Evolutionary conservation across 92 coral and sea anemone species (phyloP).

Genomic region (Zoanthus gigantus): DNA sequence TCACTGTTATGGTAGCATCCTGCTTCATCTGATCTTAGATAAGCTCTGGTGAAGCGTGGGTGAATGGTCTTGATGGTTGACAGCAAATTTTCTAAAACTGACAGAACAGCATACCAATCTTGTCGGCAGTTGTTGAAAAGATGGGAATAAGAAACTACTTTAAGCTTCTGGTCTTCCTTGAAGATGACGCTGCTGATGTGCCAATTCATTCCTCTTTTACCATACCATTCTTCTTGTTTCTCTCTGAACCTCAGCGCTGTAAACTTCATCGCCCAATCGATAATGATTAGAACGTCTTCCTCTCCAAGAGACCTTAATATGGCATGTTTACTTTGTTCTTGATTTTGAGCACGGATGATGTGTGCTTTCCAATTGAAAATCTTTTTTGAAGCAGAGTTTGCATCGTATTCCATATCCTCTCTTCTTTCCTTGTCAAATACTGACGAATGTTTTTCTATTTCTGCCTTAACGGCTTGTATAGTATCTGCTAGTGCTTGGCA

Average conservation of each 20-base stretch:
- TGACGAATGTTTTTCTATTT: slow-evolving; percentile 19
- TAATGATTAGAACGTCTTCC: slow-evolving; percentile 53
- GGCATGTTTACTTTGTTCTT: slow-evolving; percentile 54
- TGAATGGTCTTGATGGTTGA: slow-evolving; percentile 28
- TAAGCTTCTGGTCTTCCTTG: slow-evolving; percentile 41
- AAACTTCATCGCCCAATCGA: slow-evolving; percentile 76
- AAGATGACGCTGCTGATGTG: slow-evolving; percentile 63
- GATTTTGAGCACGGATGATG: slow-evolving; percentile 58
- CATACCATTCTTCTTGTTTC: slow-evolving; percentile 69
- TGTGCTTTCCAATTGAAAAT: slow-evolving; percentile 63
- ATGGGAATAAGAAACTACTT: slow-evolving; percentile 60
- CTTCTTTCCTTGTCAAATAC: slow-evolving; percentile 7
- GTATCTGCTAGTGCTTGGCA: slow-evolving; percentile 26
- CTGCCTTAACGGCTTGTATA: slow-evolving; percentile 21
- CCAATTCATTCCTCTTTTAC: slow-evolving; percentile 64
- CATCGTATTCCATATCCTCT: slow-evolving; percentile 50
- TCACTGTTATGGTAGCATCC: slow-evolving; percentile 65
- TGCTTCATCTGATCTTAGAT: slow-evolving; percentile 61
- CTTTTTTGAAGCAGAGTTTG: slow-evolving; percentile 34
- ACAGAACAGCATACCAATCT: slow-evolving; percentile 63
- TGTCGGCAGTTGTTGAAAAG: slow-evolving; percentile 63
- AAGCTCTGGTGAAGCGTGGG: slow-evolving; percentile 35
- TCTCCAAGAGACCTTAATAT: slow-evolving; percentile 33
- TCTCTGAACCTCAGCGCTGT: slow-evolving; percentile 51
- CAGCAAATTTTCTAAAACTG: slow-evolving; percentile 51